Percentiles rank a stretch among this genome's conserved stretches.
phyloP scores from a whole-genome alignment of 2,113 vertebrate genomes.

The Smithornis capensis region DNA sequence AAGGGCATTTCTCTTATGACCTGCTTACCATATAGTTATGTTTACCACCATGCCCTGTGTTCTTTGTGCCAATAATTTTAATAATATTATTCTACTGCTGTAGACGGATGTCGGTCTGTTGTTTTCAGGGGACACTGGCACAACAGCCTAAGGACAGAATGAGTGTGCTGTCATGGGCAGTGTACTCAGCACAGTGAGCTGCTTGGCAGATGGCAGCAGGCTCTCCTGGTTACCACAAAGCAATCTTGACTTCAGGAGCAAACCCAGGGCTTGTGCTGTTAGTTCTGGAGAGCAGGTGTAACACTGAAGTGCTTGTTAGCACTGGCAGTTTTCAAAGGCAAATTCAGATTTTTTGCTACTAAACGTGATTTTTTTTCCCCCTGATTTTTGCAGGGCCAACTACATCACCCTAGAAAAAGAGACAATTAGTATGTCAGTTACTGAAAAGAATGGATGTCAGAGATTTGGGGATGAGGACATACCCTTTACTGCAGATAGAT shows the following conservation, averaged over 20 bases:
- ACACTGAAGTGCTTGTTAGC: not conserved
- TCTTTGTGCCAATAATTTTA: slow-evolving; percentile 45
- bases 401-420: not conserved
- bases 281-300: slow-evolving; percentile 24
- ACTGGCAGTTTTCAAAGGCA: slow-evolving; percentile 10
- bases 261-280: slow-evolving; percentile 38
- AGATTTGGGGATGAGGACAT: not conserved
- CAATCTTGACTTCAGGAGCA: slow-evolving; percentile 20
- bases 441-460: not conserved
- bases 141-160: slow-evolving; percentile 51
- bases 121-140: slow-evolving; percentile 36
- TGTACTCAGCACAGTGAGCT: slow-evolving; percentile 30
- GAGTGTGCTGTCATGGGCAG: slow-evolving; percentile 38
- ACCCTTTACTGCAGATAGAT: not conserved
- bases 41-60: not conserved
- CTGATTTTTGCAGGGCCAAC: not conserved
- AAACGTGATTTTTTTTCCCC: not conserved
- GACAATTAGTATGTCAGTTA: not conserved
- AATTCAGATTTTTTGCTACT: slow-evolving; percentile 12
- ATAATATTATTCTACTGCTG: slow-evolving; percentile 50
- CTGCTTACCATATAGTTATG: not conserved
- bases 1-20: not conserved
- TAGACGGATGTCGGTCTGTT: not conserved
- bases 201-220: slow-evolving; percentile 32
- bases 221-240: not conserved